phyloP scores from a whole-genome alignment of 1,140 invertebrate genomes.

The Drosophila tropicalis region DNA sequence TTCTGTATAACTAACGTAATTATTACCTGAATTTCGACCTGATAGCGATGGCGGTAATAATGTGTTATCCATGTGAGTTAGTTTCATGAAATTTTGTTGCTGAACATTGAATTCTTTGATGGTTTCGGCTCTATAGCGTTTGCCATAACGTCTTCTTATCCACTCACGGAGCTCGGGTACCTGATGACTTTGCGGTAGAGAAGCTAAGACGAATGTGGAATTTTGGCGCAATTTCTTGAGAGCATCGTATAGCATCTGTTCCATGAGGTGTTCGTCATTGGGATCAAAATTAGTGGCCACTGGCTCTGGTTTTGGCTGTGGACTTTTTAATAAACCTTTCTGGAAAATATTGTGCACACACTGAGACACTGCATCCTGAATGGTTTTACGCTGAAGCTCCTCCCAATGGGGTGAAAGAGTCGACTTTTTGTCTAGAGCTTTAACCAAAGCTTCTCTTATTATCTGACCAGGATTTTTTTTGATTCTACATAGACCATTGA shows the following conservation, averaged over 20 bases:
- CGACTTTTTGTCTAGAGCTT: background rate
- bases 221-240: background rate
- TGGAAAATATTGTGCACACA: constrained; percentile 29
- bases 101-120: background rate
- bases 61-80: constrained; percentile 8
- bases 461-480: background rate
- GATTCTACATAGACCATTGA: background rate
- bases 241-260: constrained; percentile 31
- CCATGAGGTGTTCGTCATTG: constrained; percentile 25
- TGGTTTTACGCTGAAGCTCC: background rate
- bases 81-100: background rate
- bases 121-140: constrained; percentile 8
- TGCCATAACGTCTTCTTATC: constrained; percentile 21
- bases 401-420: background rate
- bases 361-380: constrained; percentile 11
- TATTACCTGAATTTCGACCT: background rate
- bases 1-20: background rate
- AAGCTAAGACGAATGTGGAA: constrained; percentile 20
- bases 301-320: background rate
- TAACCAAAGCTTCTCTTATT: background rate
- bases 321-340: background rate
- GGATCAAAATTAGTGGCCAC: constrained; percentile 13
- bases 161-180: constrained; percentile 28
- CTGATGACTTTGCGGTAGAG: constrained; percentile 18
- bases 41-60: constrained; percentile 3